A percentile compares a stretch with the other conserved stretches of the same genome.
Evolutionary conservation across 2,888 invertebrate species (phyloP).

Genomic region (Nephrotoma flavescens): DNA sequence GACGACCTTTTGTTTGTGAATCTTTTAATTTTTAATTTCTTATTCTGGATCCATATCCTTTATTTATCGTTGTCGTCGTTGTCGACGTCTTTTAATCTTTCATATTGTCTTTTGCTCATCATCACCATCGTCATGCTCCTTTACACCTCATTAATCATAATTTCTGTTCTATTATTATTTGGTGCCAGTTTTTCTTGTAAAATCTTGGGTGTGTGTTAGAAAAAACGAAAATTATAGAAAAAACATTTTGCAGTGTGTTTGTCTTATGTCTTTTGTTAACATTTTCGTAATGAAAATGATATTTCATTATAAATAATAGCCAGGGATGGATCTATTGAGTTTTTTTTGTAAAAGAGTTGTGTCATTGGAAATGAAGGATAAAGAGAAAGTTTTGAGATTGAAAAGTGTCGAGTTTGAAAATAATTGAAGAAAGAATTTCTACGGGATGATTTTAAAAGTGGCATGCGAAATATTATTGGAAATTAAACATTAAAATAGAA

Average conservation of each 20-base stretch:
- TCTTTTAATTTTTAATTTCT: background rate
- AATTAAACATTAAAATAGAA: too few relatives aligned
- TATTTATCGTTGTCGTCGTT: background rate
- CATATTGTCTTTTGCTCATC: background rate
- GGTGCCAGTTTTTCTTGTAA: background rate
- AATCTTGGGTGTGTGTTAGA: background rate
- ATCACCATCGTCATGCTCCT: background rate
- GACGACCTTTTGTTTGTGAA: background rate
- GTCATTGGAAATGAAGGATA: too few relatives aligned
- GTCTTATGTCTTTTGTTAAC: background rate
- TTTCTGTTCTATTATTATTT: background rate
- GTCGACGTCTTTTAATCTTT: background rate
- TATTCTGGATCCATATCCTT: background rate
- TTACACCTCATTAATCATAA: background rate
- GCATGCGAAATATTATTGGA: too few relatives aligned
- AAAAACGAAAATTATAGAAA: background rate
- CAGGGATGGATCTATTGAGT: too few relatives aligned
- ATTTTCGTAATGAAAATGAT: background rate
- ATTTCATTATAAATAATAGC: too few relatives aligned
- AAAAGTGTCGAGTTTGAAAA: too few relatives aligned
- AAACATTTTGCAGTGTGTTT: background rate
- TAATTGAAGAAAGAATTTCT: too few relatives aligned
- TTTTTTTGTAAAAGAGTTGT: too few relatives aligned
- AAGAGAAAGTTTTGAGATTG: too few relatives aligned
- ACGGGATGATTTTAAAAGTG: too few relatives aligned